These are phyloP conservation scores for Egretta garzetta DNA, from an alignment of 2,113 vertebrate genomes.

Conservation along the genomic window DNA sequence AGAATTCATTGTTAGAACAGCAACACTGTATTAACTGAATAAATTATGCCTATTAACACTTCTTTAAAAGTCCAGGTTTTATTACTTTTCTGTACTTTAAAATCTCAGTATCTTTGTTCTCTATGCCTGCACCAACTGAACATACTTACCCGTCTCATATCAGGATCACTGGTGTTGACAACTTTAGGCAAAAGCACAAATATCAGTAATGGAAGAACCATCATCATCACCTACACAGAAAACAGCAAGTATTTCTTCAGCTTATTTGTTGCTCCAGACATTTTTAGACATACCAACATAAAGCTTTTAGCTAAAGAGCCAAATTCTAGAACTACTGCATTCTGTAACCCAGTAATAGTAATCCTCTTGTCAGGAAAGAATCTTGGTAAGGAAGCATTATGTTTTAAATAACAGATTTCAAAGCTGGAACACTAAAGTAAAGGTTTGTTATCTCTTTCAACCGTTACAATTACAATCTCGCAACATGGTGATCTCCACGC, in stretches of 20 bases:
- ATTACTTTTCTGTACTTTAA: neutral
- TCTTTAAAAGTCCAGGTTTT: neutral
- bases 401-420: neutral
- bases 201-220: constrained; percentile 96
- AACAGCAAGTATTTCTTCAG: constrained; percentile 11
- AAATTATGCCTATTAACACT: neutral
- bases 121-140: neutral
- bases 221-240: constrained; percentile 93
- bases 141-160: constrained; percentile 93
- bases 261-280: neutral
- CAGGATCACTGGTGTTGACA: constrained; percentile 97
- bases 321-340: neutral
- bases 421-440: neutral
- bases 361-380: neutral
- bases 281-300: neutral
- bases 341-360: neutral
- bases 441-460: neutral
- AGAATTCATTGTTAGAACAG: neutral
- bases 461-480: neutral
- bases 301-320: neutral
- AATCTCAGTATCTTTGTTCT: neutral
- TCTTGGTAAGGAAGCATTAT: neutral
- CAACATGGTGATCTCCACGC: neutral
- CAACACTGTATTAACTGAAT: neutral
- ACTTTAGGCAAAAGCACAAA: constrained; percentile 97